Percentiles rank a stretch among this genome's conserved stretches.
phyloP scores from a whole-genome alignment of 2,888 invertebrate species.

The Pasiphila rectangulata region DNA sequence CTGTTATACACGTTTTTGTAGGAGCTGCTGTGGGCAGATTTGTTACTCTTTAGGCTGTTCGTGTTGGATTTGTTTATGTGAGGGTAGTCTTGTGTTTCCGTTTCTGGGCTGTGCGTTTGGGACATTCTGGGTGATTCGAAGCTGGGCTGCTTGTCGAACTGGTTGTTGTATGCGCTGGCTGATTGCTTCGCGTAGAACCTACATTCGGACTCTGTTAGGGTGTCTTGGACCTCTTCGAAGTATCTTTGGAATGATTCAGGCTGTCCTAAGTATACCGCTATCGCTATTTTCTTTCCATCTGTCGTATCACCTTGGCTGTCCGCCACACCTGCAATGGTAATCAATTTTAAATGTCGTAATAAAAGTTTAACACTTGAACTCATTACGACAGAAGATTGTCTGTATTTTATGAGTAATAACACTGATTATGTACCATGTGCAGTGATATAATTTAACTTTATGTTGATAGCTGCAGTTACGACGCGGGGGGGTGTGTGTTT shows the following conservation, averaged over 20 bases:
- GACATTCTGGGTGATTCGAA: constrained; percentile 73
- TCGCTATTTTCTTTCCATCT: constrained; percentile 92
- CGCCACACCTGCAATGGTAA: constrained; percentile 62
- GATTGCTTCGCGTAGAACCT: constrained; percentile 80
- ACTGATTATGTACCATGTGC: constrained; percentile 11
- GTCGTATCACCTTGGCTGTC: constrained; percentile 85
- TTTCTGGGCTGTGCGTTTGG: constrained; percentile 71
- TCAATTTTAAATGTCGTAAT: constrained; percentile 3
- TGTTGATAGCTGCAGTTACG: constrained; percentile 22
- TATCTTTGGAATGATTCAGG: constrained; percentile 88
- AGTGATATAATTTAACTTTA: constrained; percentile 18
- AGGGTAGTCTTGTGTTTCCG: constrained; percentile 68
- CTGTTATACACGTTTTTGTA: constrained; percentile 76
- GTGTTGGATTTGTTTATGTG: constrained; percentile 76
- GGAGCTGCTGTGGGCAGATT: constrained; percentile 76
- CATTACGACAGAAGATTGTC: constrained; percentile 8
- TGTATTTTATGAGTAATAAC: constrained; percentile 18
- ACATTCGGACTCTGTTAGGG: constrained; percentile 83
- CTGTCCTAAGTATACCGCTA: constrained; percentile 92
- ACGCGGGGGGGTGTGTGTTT: constrained; percentile 21
- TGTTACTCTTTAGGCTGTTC: constrained; percentile 79
- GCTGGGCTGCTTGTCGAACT: constrained; percentile 73
- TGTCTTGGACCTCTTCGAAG: constrained; percentile 83
- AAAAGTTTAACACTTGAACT: constrained; percentile 5
- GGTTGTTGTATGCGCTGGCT: constrained; percentile 68